Conservation (phyloP, 2,113 vertebrate genomes). For the Opisthocomus hoazin region DNA sequence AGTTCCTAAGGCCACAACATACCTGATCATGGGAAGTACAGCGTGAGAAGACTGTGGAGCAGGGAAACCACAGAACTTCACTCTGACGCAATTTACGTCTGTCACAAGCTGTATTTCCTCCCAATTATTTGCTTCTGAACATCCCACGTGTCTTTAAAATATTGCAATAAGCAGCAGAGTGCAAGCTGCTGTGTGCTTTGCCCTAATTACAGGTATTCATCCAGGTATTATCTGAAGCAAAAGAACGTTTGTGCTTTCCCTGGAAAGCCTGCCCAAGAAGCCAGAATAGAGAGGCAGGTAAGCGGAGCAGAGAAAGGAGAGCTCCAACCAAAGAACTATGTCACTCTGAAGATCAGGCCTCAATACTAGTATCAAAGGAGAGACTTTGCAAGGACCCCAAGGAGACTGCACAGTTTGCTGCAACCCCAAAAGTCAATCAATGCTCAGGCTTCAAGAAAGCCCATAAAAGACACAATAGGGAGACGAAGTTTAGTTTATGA, state of each 20-base stretch:
- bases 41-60: neutral
- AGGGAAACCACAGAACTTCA: neutral
- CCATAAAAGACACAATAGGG: rapidly evolving
- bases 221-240: neutral
- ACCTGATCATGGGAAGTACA: neutral
- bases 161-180: neutral
- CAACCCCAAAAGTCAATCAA: neutral
- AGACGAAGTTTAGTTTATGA: neutral
- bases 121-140: neutral
- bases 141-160: neutral
- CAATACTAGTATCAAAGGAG: neutral
- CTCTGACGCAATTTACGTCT: neutral
- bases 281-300: neutral
- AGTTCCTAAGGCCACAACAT: neutral
- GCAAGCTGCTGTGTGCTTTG: neutral
- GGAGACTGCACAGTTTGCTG: neutral
- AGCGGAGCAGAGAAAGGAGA: neutral
- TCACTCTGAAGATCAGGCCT: neutral
- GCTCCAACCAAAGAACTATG: neutral
- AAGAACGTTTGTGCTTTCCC: neutral
- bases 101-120: neutral
- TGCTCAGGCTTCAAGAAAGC: neutral
- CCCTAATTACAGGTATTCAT: neutral
- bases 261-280: neutral
- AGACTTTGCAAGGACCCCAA: neutral